Conservation (phyloP, 2,797 vertebrate species). For the Hippocampus kuda region DNA sequence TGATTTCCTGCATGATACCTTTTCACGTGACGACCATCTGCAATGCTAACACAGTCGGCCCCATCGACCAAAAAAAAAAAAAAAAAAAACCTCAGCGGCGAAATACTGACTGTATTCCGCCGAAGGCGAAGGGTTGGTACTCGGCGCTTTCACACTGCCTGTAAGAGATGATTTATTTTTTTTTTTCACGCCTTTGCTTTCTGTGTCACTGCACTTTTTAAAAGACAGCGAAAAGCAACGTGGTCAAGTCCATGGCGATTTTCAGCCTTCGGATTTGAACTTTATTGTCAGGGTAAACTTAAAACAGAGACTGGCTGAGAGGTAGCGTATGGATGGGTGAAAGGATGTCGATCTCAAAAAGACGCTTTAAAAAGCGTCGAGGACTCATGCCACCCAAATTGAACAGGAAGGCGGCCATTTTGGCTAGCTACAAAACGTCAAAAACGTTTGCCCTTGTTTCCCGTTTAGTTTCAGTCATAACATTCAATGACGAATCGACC, state of each 20-base stretch:
- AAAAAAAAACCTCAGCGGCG: constrained; percentile 6
- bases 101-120: too few relatives aligned
- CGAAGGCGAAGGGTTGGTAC: neutral
- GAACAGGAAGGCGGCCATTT: too few relatives aligned
- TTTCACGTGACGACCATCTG: constrained; percentile 52
- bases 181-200: neutral
- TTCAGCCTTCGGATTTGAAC: too few relatives aligned
- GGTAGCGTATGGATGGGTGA: too few relatives aligned
- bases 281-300: too few relatives aligned
- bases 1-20: constrained; percentile 56
- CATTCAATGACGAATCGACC: neutral
- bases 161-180: neutral
- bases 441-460: neutral
- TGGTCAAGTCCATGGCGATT: neutral
- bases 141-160: neutral
- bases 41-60: constrained; percentile 49
- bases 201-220: neutral
- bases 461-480: neutral
- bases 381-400: too few relatives aligned
- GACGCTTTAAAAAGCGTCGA: too few relatives aligned
- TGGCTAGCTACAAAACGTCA: neutral
- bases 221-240: neutral
- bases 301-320: too few relatives aligned
- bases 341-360: too few relatives aligned
- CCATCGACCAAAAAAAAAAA: constrained; percentile 37